phyloP scores from a whole-genome alignment of 2,888 invertebrate genomes.

The Ctena decussata region DNA sequence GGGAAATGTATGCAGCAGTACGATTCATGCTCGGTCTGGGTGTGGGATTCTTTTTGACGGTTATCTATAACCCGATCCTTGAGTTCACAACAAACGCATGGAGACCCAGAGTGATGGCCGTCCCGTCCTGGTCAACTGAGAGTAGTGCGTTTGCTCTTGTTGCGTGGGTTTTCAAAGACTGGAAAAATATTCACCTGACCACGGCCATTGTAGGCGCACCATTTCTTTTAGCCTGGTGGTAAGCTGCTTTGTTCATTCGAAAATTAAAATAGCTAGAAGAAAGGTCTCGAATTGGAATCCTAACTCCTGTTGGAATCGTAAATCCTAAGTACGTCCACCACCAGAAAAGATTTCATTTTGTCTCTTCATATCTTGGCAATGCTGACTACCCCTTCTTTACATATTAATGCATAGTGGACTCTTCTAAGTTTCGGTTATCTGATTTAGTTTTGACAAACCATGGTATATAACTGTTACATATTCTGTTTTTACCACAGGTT shows the following conservation, averaged over 20 bases:
- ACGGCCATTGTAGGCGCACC: conserved; percentile 56
- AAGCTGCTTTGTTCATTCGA: background rate
- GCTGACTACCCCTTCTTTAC: too few relatives aligned
- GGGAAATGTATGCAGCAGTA: conserved; percentile 73
- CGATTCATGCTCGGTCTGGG: conserved; percentile 67
- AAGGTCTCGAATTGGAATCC: too few relatives aligned
- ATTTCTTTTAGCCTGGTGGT: conserved; percentile 56
- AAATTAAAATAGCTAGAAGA: too few relatives aligned
- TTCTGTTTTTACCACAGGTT: conserved; percentile 28
- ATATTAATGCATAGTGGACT: too few relatives aligned
- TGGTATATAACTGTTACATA: too few relatives aligned
- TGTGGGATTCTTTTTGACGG: conserved; percentile 23
- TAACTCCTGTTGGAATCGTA: too few relatives aligned
- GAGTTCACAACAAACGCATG: conserved; percentile 51
- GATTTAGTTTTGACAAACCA: too few relatives aligned
- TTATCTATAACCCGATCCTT: conserved; percentile 46
- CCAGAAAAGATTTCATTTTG: too few relatives aligned
- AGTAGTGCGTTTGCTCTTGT: conserved; percentile 48
- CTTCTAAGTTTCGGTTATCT: too few relatives aligned
- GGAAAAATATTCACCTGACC: conserved; percentile 66
- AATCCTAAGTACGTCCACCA: too few relatives aligned
- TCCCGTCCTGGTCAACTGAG: conserved; percentile 56
- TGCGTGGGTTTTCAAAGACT: conserved; percentile 59
- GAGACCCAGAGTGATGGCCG: conserved; percentile 38
- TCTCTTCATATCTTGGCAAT: too few relatives aligned